phyloP scores from a whole-genome alignment of 1,140 invertebrate genomes.

The Polypedilum pembai region DNA sequence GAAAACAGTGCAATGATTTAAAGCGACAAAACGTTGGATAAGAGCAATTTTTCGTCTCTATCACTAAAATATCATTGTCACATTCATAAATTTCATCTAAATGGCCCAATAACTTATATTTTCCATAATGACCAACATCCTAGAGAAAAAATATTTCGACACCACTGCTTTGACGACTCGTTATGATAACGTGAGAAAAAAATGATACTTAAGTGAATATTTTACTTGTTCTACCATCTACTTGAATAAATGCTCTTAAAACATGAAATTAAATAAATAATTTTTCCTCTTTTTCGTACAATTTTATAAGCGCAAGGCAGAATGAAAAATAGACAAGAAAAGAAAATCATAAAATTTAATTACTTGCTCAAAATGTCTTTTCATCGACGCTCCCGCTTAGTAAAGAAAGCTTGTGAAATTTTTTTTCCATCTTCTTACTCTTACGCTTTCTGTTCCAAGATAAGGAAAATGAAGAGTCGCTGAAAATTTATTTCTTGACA shows the following conservation, averaged over 20 bases:
- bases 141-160: not conserved
- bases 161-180: too few species aligned
- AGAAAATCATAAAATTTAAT: constrained; percentile 1
- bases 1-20: too few species aligned
- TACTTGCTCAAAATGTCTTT: constrained; percentile 9
- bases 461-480: too few species aligned
- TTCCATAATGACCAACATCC: not conserved
- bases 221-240: not conserved
- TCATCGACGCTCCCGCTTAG: not conserved
- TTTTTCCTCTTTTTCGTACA: not conserved
- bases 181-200: too few species aligned
- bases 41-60: too few species aligned
- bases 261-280: constrained; percentile 20
- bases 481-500: too few species aligned
- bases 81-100: too few species aligned
- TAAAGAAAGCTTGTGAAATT: too few species aligned
- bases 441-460: too few species aligned
- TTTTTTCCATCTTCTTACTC: too few species aligned
- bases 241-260: not conserved
- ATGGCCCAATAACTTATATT: constrained; percentile 1
- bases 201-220: not conserved
- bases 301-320: not conserved
- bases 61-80: too few species aligned
- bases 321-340: not conserved
- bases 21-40: too few species aligned